Evolutionary conservation across 2,797 vertebrate genomes (phyloP).

Genomic region (Onychomys leucogaster): DNA sequence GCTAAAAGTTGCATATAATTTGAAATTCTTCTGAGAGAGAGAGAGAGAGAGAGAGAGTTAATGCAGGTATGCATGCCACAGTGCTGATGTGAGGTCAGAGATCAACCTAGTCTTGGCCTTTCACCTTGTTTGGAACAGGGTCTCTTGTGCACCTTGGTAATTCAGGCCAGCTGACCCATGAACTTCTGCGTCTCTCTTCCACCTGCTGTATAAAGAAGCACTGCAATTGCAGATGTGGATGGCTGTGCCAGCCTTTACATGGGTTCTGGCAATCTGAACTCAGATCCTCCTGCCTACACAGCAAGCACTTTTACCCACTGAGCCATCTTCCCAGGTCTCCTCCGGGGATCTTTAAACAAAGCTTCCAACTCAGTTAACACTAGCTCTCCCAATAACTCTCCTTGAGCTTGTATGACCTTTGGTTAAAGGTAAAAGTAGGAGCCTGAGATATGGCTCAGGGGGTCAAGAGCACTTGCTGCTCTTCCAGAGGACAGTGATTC

Average conservation of each 20-base stretch:
- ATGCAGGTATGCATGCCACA: neutral
- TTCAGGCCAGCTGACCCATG: neutral
- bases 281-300: no score
- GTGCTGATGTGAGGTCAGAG: neutral
- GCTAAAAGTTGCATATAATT: neutral
- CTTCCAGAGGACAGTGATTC: neutral
- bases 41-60: no score
- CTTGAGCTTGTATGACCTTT: conserved; percentile 20
- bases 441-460: neutral
- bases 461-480: no score
- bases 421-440: neutral
- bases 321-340: no score
- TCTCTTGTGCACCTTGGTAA: neutral
- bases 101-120: neutral
- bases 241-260: neutral
- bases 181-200: neutral
- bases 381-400: neutral
- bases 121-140: neutral
- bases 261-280: neutral
- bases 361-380: conserved; percentile 32
- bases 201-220: no score
- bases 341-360: conserved; percentile 13
- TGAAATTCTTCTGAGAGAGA: neutral
- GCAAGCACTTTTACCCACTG: neutral
- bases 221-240: no score